These are phyloP conservation scores for Argopecten irradians DNA, from an alignment of 1,140 invertebrate genomes.

Conservation along the genomic window DNA sequence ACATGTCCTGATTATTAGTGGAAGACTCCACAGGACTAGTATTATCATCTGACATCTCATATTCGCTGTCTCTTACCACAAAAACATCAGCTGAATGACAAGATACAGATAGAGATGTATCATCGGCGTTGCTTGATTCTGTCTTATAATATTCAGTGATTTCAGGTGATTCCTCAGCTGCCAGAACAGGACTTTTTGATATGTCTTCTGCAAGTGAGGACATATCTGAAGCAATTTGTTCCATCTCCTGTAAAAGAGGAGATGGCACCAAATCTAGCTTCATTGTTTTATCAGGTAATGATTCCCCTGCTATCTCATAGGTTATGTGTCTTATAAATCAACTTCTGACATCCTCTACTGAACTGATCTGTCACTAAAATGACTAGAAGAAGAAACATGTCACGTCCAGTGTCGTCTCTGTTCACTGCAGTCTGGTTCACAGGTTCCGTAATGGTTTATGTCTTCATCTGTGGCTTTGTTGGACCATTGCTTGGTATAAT, in stretches of 20 bases:
- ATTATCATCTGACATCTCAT: background rate
- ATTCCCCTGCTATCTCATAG: background rate
- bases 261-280: background rate
- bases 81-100: conserved; percentile 2
- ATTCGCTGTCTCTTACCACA: background rate
- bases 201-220: background rate
- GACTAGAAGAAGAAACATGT: background rate
- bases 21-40: background rate
- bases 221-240: background rate
- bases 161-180: background rate
- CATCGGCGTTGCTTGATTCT: background rate
- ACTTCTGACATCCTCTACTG: background rate
- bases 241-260: background rate
- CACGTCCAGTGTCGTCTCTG: background rate
- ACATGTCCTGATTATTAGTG: background rate
- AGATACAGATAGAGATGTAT: background rate
- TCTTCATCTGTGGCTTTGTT: background rate
- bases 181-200: background rate
- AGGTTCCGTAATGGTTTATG: background rate
- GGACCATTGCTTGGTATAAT: background rate
- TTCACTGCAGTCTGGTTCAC: background rate
- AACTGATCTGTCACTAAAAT: background rate
- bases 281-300: background rate
- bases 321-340: background rate
- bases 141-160: background rate